phyloP scores from a whole-genome alignment of 2,797 vertebrate genomes.

The Ctenosaura bakeri region DNA sequence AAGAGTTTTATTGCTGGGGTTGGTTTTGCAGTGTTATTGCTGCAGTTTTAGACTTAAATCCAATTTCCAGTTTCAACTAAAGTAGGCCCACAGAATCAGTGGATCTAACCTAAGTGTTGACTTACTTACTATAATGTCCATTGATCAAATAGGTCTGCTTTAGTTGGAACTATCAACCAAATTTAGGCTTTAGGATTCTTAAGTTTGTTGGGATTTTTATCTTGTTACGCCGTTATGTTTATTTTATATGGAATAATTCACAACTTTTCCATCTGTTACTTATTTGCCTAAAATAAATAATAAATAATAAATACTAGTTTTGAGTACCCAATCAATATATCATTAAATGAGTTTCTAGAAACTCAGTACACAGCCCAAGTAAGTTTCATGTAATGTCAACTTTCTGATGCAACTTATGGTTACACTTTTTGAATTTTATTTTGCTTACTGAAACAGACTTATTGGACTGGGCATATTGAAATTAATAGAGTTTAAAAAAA shows the following conservation, averaged over 20 bases:
- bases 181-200: neutral
- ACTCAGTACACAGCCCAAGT: conserved; percentile 49
- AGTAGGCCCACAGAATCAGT: too few species aligned
- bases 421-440: conserved; percentile 59
- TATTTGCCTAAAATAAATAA: neutral
- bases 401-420: conserved; percentile 59
- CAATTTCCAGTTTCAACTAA: too few species aligned
- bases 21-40: neutral
- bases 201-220: neutral
- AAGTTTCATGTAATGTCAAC: conserved; percentile 59
- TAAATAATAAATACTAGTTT: neutral
- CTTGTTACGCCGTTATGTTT: neutral
- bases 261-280: too few species aligned
- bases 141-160: too few species aligned
- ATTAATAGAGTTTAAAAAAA: conserved; percentile 69
- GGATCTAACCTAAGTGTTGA: too few species aligned
- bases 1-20: neutral
- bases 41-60: neutral
- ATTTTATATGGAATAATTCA: neutral
- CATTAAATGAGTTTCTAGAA: neutral
- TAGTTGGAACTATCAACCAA: too few species aligned
- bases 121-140: too few species aligned
- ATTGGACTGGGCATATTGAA: conserved; percentile 63
- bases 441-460: conserved; percentile 68
- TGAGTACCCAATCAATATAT: neutral